phyloP scores from a whole-genome alignment of 2,113 vertebrate genomes.

The Solea senegalensis region DNA sequence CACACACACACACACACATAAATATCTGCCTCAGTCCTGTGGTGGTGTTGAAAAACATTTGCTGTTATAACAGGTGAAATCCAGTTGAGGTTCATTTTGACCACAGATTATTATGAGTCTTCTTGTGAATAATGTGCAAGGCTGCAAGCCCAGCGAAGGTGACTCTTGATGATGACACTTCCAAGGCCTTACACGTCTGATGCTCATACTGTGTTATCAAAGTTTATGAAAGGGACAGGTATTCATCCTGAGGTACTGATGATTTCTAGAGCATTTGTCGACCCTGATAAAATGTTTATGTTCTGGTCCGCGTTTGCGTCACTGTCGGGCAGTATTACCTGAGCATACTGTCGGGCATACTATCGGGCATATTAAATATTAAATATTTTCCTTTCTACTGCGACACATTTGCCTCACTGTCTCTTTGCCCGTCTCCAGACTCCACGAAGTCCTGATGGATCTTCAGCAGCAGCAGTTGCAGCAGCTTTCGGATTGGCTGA shows the following conservation, averaged over 20 bases:
- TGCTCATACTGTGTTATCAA: constrained; percentile 36
- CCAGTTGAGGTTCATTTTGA: constrained; percentile 3
- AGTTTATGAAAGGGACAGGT: constrained; percentile 15
- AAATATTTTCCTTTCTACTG: not conserved
- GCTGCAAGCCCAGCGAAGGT: constrained; percentile 28
- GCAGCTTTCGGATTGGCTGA: constrained; percentile 94
- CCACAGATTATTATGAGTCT: constrained; percentile 11
- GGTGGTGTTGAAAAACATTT: not conserved
- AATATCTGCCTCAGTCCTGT: no score
- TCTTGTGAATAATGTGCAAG: constrained; percentile 33
- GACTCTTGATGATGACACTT: constrained; percentile 40
- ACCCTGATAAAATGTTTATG: constrained; percentile 10
- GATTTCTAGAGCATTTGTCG: constrained; percentile 7
- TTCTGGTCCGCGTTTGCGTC: not conserved
- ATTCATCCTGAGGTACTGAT: not conserved
- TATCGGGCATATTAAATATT: no score
- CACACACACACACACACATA: not conserved
- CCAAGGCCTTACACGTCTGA: constrained; percentile 21
- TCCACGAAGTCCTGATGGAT: constrained; percentile 96
- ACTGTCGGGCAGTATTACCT: no score
- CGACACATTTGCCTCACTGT: not conserved
- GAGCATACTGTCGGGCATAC: no score
- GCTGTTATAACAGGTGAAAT: no score
- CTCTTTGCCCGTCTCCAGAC: constrained; percentile 74
- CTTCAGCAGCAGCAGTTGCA: constrained; percentile 94